Conservation (phyloP, 2,888 invertebrate species). For the Aromia moschata region DNA sequence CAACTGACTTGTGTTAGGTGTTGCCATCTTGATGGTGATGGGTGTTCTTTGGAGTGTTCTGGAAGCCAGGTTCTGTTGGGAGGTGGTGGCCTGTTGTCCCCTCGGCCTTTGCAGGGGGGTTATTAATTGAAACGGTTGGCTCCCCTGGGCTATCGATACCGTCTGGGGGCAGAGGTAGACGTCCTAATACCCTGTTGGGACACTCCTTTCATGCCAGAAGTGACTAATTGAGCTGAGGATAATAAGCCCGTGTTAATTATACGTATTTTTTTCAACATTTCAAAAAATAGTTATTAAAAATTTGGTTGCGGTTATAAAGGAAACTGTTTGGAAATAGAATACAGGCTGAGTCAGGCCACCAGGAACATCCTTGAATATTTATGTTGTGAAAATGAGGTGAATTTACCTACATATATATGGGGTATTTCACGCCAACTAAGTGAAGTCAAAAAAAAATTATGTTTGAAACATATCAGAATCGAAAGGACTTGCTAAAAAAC, state of each 20-base stretch:
- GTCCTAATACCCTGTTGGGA: conserved; percentile 57
- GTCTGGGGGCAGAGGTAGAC: conserved; percentile 49
- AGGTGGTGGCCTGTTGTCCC: conserved; percentile 49
- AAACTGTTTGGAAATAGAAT: too few species aligned
- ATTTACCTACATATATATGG: too few species aligned
- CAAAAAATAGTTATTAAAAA: too few species aligned
- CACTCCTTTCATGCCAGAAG: conserved; percentile 71
- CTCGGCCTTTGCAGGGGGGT: conserved; percentile 59
- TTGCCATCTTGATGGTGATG: conserved; percentile 61
- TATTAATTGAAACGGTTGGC: conserved; percentile 58
- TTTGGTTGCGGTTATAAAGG: too few species aligned
- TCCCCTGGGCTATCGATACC: conserved; percentile 54
- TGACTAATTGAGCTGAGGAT: conserved; percentile 66
- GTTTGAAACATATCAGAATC: too few species aligned
- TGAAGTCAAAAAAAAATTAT: too few species aligned
- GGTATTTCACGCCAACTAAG: too few species aligned
- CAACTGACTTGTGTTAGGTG: conserved; percentile 62
- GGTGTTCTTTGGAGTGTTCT: conserved; percentile 59
- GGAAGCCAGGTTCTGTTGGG: conserved; percentile 51
- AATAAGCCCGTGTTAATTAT: not conserved
- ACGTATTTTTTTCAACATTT: not conserved
- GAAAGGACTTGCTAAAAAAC: too few species aligned
- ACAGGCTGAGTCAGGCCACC: too few species aligned
- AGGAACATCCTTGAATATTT: too few species aligned
- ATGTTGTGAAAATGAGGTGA: too few species aligned